Evolutionary conservation across 2,113 vertebrate genomes (phyloP), one percentile per base, ranked within the genome.

Genomic region (Typhlomys cinereus): DNA sequence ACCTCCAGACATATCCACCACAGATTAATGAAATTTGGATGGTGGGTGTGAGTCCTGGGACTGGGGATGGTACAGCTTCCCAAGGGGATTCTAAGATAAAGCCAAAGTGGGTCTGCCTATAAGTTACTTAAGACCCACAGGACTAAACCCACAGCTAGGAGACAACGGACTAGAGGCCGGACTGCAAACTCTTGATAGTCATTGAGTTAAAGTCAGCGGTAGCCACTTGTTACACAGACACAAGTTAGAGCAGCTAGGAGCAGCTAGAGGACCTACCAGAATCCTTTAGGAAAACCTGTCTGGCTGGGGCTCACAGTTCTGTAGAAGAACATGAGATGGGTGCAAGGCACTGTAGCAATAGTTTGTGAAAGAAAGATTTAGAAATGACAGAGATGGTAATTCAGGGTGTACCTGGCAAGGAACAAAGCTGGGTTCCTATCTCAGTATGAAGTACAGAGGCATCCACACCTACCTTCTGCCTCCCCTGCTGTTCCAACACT

Each of bases 351-450:
- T 2, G 46, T 5, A 31, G 48, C 8, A 31, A 46, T 48, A 31
- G 50, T 64, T 36, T 4, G 23, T 36, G 34, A 39, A 52, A 39
- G 20, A 25, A 2, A n/a, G n/a, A n/a, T 39, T 6, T n/a, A 70
- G n/a, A 31, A 76, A 70, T 4, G n/a, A 27, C 0, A 8, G 64
- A 25, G 2, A 8, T 1, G 14, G 29, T 4, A 15, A 76, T 27
- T 12, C 48, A 54, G 46, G 61, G 36, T 5, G 5, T 1, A 36
- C 31, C 57, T 29, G 44, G 52, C 17, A 54, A 27, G 23, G 67
- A 59, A 59, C 3, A 31, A 66, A 69, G n/a, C 41, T 31, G 31
- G 52, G 11, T 18, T 15, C 70, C 69, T 66, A 50, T 69, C 59
- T 21, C 69, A 46, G 31, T 57, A 39, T 2, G 17, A 0, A 57